Evolutionary conservation across 1,140 invertebrate genomes (phyloP).

Genomic region (Hylaeus anthracinus): DNA sequence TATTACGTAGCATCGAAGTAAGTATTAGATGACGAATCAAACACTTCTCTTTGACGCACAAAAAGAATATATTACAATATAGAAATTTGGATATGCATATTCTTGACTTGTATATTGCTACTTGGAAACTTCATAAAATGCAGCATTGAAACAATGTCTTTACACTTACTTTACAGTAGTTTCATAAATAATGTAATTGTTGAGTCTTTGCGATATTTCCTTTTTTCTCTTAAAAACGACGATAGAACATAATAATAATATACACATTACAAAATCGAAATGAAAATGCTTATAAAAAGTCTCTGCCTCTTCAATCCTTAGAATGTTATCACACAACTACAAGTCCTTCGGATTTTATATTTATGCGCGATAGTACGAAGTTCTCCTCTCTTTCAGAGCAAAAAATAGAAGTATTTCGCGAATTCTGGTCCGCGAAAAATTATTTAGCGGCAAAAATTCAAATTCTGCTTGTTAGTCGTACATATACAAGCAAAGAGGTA

Average conservation of each 20-base stretch:
- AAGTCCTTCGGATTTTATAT: slow-evolving; percentile 7
- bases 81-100: slow-evolving; percentile 48
- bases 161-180: slow-evolving; percentile 31
- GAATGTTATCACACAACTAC: slow-evolving; percentile 45
- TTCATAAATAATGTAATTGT: slow-evolving; percentile 51
- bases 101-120: slow-evolving; percentile 55
- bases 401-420: slow-evolving; percentile 45
- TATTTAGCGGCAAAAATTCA: slow-evolving; percentile 32
- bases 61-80: slow-evolving; percentile 8
- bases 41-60: background rate
- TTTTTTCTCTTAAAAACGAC: slow-evolving; percentile 19
- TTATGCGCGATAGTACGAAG: slow-evolving; percentile 39
- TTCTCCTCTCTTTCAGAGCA: slow-evolving; percentile 43
- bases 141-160: slow-evolving; percentile 41
- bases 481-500: slow-evolving; percentile 44
- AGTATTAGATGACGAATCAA: background rate
- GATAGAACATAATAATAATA: slow-evolving; percentile 51
- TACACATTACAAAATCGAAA: slow-evolving; percentile 54
- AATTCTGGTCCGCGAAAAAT: slow-evolving; percentile 45
- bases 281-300: slow-evolving; percentile 60
- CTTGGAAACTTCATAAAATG: slow-evolving; percentile 53
- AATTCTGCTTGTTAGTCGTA: slow-evolving; percentile 16
- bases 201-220: slow-evolving; percentile 33
- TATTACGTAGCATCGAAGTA: background rate
- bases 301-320: slow-evolving; percentile 37